Conservation (phyloP, 2,888 invertebrate species). For the Drymonia ruficornis region DNA sequence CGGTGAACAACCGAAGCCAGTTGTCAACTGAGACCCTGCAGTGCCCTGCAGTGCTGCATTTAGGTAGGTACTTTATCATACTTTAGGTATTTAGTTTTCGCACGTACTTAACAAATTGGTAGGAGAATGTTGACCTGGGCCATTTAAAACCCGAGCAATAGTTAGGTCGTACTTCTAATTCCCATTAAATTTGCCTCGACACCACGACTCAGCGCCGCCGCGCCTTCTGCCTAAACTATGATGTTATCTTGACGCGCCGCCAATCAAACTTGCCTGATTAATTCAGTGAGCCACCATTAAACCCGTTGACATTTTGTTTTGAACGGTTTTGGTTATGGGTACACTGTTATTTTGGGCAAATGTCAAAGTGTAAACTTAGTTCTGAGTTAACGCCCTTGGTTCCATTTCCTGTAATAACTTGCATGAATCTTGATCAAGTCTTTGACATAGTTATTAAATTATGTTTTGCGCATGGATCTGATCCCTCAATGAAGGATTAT, state of each 20-base stretch:
- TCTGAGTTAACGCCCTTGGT: neutral
- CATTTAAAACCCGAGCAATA: neutral
- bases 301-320: neutral
- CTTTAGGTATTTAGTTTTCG: too few species aligned
- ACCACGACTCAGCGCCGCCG: neutral
- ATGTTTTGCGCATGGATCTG: too few species aligned
- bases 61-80: too few species aligned
- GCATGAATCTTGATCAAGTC: neutral
- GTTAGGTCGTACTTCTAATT: neutral
- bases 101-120: too few species aligned
- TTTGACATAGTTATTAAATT: too few species aligned
- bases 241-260: slow-evolving; percentile 1
- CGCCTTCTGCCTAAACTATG: neutral
- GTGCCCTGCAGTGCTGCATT: too few species aligned
- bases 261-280: slow-evolving; percentile 4
- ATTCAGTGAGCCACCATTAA: neutral
- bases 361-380: neutral
- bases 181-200: neutral
- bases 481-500: too few species aligned
- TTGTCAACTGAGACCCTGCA: too few species aligned
- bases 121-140: too few species aligned
- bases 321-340: neutral
- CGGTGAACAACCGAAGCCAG: too few species aligned
- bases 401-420: neutral
- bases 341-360: neutral